Evolutionary conservation across 2,113 vertebrate genomes (phyloP).

Genomic region (human): DNA sequence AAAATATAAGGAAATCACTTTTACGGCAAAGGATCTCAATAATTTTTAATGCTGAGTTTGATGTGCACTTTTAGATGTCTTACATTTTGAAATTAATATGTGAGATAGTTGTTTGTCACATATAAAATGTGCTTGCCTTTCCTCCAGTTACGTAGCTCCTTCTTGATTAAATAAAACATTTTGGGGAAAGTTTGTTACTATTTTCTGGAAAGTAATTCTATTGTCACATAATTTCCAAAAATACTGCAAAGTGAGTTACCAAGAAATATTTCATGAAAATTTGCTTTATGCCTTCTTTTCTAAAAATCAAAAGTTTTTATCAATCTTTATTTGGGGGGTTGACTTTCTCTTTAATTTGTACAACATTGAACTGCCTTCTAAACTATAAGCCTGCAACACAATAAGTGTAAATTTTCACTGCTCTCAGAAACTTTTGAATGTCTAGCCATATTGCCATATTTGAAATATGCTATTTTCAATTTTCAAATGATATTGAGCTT

Average conservation of each 20-base stretch:
- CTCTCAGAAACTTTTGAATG: neutral
- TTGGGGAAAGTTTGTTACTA: neutral
- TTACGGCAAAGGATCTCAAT: neutral
- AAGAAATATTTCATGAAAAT: conserved; percentile 16
- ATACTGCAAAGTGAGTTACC: neutral
- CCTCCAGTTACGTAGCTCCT: neutral
- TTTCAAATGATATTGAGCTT: neutral
- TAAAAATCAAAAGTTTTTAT: neutral
- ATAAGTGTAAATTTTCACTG: neutral
- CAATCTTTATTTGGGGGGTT: neutral
- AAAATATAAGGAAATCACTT: neutral
- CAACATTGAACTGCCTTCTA: neutral
- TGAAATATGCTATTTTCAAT: neutral
- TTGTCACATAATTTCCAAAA: neutral
- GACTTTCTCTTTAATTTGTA: neutral
- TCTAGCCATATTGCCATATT: neutral
- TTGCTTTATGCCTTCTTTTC: neutral
- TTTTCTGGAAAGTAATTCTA: neutral
- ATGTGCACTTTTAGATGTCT: neutral
- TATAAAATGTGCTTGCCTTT: neutral
- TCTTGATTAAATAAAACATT: conserved; percentile 18
- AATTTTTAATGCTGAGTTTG: neutral
- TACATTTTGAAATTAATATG: neutral
- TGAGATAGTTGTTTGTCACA: neutral
- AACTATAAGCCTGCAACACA: neutral